phyloP scores from a whole-genome alignment of 2,888 invertebrate species.

The Calliphora vomitoria region DNA sequence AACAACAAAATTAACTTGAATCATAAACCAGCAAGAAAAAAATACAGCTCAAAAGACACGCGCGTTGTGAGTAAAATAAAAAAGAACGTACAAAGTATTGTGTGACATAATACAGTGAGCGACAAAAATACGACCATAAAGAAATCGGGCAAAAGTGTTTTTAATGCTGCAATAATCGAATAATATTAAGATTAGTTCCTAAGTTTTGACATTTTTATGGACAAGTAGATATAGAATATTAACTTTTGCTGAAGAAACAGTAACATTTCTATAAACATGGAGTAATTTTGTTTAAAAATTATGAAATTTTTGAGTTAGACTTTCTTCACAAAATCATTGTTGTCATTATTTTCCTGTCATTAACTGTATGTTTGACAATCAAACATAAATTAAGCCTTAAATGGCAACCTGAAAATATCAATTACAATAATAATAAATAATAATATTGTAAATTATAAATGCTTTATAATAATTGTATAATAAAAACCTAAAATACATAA shows the following conservation, averaged over 20 bases:
- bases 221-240: too few species aligned
- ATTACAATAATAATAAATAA: constrained; percentile 62
- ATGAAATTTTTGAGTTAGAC: too few species aligned
- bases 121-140: neutral
- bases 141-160: too few species aligned
- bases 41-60: constrained; percentile 36
- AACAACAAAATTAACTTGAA: constrained; percentile 35
- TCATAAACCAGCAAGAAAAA: constrained; percentile 19
- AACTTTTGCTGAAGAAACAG: too few species aligned
- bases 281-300: too few species aligned
- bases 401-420: constrained; percentile 58
- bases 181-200: too few species aligned
- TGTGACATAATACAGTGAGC: constrained; percentile 27
- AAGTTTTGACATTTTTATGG: too few species aligned
- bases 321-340: too few species aligned
- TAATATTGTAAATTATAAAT: constrained; percentile 35
- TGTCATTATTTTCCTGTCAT: neutral
- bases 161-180: too few species aligned
- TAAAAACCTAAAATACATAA: neutral
- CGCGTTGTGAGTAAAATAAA: constrained; percentile 37
- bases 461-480: neutral
- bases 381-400: constrained; percentile 60
- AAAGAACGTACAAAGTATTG: constrained; percentile 3
- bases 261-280: too few species aligned
- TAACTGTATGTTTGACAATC: constrained; percentile 9